phyloP scores from a whole-genome alignment of 2,797 vertebrate species.

The Helarctos malayanus region DNA sequence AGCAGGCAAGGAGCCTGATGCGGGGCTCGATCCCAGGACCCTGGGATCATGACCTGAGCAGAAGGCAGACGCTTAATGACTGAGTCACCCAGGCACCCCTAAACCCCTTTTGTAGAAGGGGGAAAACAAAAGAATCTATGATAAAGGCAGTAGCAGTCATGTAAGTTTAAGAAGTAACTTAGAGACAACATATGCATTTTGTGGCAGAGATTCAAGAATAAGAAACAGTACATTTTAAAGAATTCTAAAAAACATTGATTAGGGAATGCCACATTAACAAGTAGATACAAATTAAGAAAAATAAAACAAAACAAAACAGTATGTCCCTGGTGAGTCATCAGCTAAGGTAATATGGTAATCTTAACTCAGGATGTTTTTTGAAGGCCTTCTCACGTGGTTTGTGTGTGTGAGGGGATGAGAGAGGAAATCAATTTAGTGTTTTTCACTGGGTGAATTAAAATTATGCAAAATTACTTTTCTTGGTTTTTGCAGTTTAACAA shows the following conservation, averaged over 20 bases:
- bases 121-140: not conserved
- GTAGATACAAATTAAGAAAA: constrained; percentile 54
- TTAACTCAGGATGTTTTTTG: constrained; percentile 57
- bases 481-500: constrained; percentile 63
- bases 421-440: constrained; percentile 75
- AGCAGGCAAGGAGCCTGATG: no score
- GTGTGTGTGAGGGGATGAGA: not conserved
- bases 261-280: constrained; percentile 32
- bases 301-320: not conserved
- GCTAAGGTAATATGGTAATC: constrained; percentile 48
- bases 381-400: not conserved
- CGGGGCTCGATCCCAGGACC: no score
- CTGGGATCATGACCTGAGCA: no score
- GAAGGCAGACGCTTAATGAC: no score
- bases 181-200: not conserved
- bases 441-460: constrained; percentile 76
- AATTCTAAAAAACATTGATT: not conserved
- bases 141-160: not conserved
- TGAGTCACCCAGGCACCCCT: no score
- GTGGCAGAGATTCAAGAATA: not conserved
- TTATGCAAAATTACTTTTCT: constrained; percentile 67
- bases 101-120: not conserved
- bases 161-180: constrained; percentile 21
- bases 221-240: constrained; percentile 49
- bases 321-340: constrained; percentile 5